A percentile compares a stretch with the other conserved stretches of the same genome.
phyloP scores from a whole-genome alignment of 2,888 invertebrate genomes.

The Sminthurides aquaticus region DNA sequence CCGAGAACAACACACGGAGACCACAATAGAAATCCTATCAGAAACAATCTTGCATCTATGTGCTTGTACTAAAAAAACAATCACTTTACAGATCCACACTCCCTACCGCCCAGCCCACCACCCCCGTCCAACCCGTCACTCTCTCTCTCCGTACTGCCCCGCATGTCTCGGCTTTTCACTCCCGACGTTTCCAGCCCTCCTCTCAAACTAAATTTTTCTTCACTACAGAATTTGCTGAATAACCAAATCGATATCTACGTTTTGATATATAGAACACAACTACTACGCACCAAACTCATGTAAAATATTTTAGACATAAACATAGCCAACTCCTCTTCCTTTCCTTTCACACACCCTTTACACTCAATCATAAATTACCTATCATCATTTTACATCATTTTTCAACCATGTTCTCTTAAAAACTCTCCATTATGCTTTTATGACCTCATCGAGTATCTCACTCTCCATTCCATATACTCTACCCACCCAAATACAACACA shows the following conservation, averaged over 20 bases:
- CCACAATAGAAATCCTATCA: too few relatives aligned
- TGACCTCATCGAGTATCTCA: background rate
- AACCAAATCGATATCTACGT: background rate
- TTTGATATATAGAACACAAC: background rate
- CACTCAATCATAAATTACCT: background rate
- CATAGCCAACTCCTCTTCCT: background rate
- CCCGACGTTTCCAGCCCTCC: too few relatives aligned
- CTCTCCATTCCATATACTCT: background rate
- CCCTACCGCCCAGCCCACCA: too few relatives aligned
- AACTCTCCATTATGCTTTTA: background rate
- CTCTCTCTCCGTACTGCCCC: background rate
- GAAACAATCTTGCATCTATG: too few relatives aligned
- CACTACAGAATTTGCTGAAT: too few relatives aligned
- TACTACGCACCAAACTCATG: too few relatives aligned
- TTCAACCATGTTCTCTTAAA: background rate
- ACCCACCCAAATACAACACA: background rate
- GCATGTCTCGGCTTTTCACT: background rate
- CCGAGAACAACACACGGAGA: too few relatives aligned
- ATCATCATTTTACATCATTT: background rate
- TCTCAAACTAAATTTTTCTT: too few relatives aligned
- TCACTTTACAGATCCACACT: too few relatives aligned
- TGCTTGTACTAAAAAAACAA: too few relatives aligned
- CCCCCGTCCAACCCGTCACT: background rate
- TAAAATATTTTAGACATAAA: background rate
- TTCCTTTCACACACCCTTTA: background rate